A percentile compares a stretch with the other conserved stretches of the same genome.
These are phyloP conservation scores for Scotopteryx bipunctaria DNA, from an alignment of 2,888 invertebrate species.

Conservation along the genomic window DNA sequence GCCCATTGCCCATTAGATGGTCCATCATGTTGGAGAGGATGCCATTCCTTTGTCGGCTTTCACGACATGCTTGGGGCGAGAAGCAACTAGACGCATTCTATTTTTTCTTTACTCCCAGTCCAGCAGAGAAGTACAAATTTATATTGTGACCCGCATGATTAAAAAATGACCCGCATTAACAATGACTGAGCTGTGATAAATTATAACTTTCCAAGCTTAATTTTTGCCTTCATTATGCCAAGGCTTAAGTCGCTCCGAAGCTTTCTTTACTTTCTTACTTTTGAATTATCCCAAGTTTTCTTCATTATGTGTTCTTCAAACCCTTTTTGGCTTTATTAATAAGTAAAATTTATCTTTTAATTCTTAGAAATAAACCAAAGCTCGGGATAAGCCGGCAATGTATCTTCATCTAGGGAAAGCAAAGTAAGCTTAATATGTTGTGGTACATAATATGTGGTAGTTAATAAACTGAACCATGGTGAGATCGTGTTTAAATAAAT, in stretches of 20 bases:
- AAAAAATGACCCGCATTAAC: neutral
- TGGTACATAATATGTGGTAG: too few species aligned
- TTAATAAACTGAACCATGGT: neutral
- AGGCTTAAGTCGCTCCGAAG: neutral
- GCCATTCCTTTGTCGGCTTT: too few species aligned
- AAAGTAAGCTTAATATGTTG: constrained; percentile 16
- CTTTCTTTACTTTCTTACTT: constrained; percentile 1
- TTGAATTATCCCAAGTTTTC: constrained; percentile 2
- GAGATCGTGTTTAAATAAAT: too few species aligned
- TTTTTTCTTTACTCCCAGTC: too few species aligned
- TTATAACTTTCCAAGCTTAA: neutral
- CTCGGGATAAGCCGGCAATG: constrained; percentile 10
- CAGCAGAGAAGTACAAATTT: too few species aligned
- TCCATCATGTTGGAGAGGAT: too few species aligned
- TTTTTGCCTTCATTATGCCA: neutral
- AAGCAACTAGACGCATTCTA: too few species aligned
- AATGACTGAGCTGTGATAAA: neutral
- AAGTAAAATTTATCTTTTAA: constrained; percentile 1
- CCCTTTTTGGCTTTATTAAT: constrained; percentile 2
- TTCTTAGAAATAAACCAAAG: constrained; percentile 1
- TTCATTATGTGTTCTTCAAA: constrained; percentile 2
- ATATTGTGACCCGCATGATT: too few species aligned
- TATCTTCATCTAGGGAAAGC: constrained; percentile 20
- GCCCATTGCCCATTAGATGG: too few species aligned
- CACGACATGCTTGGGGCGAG: too few species aligned